phyloP scores from a whole-genome alignment of 2,113 vertebrate species.

The Oplegnathus fasciatus region DNA sequence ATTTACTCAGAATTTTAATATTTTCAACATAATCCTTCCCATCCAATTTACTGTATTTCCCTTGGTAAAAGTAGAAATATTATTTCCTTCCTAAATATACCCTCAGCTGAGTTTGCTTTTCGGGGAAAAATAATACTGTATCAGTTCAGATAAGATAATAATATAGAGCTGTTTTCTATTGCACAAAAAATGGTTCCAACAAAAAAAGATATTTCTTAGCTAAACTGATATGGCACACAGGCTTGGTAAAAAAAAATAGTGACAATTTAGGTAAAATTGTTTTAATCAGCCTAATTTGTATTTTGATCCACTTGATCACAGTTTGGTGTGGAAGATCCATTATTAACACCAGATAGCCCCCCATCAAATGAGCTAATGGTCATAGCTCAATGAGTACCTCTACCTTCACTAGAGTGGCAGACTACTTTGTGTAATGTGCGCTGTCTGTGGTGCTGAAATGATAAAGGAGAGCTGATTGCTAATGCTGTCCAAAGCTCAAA shows the following conservation, averaged over 20 bases:
- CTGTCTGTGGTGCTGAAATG: conserved; percentile 14
- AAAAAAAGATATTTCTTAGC: background rate
- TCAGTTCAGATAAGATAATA: background rate
- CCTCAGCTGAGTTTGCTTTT: background rate
- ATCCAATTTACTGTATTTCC: conserved; percentile 33
- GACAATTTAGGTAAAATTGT: background rate
- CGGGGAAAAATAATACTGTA: background rate
- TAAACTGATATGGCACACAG: too few species aligned
- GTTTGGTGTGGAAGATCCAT: background rate
- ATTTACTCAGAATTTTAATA: conserved; percentile 37
- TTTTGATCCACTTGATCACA: background rate
- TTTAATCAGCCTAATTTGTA: background rate
- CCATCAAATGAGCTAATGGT: background rate
- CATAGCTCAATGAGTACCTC: background rate
- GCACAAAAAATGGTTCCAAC: background rate
- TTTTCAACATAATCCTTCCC: conserved; percentile 38
- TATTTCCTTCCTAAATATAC: background rate
- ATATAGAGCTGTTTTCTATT: background rate
- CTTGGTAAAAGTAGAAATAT: conserved; percentile 16
- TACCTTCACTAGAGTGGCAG: background rate
- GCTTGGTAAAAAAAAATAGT: background rate
- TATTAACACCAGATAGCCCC: background rate
- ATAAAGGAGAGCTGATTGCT: background rate
- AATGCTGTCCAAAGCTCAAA: background rate
- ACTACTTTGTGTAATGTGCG: background rate